Evolutionary conservation across 2,113 vertebrate genomes (phyloP).

Genomic region (Cygnus buccinator): DNA sequence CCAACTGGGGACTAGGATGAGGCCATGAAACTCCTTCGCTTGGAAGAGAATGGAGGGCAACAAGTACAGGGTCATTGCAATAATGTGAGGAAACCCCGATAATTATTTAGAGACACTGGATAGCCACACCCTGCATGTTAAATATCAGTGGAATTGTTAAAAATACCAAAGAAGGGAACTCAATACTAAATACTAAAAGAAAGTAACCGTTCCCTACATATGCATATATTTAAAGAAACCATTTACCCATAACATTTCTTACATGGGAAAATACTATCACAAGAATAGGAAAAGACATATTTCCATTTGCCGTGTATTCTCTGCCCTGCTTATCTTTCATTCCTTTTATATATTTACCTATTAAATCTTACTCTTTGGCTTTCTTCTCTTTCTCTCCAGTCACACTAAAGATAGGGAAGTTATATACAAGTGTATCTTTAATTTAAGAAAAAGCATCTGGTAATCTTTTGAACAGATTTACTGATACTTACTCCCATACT

Average conservation of each 20-base stretch:
- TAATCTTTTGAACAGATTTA: constrained; percentile 59
- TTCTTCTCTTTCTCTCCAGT: constrained; percentile 30
- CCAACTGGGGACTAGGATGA: background rate
- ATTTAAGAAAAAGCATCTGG: constrained; percentile 43
- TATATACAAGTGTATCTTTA: constrained; percentile 38
- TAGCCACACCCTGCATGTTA: background rate
- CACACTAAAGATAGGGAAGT: constrained; percentile 24
- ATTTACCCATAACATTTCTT: background rate
- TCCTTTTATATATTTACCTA: constrained; percentile 50
- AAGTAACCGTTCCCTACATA: background rate
- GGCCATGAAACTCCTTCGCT: fast-evolving
- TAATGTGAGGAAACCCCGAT: background rate
- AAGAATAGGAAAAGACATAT: constrained; percentile 3
- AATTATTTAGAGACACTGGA: background rate
- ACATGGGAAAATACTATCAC: constrained; percentile 50
- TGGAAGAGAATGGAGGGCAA: background rate
- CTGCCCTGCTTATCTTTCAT: constrained; percentile 39
- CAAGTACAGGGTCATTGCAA: background rate
- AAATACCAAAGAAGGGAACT: background rate
- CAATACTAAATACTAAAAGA: background rate
- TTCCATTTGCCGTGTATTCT: constrained; percentile 27
- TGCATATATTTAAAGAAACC: constrained; percentile 28
- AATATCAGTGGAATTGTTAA: constrained; percentile 5
- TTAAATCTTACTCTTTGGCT: background rate
- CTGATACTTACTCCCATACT: constrained; percentile 50